Base-by-base conservation (phyloP, 2,113 vertebrate genomes). In the Rhea americana region DNA sequence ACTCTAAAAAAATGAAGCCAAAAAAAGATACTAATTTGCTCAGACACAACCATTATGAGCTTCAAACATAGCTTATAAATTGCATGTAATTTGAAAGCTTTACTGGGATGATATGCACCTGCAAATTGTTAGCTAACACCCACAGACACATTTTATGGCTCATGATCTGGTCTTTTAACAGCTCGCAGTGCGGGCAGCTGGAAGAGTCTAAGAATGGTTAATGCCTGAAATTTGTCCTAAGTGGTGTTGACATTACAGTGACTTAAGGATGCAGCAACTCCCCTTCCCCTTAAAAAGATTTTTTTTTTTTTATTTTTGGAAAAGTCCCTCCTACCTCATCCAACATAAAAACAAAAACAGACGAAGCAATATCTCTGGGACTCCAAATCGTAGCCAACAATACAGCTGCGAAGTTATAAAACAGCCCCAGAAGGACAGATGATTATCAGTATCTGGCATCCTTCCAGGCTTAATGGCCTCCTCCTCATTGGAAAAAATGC, bases 121-220 rank as follows among this genome's bases (percentile, higher is more conserved):
- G 97, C 91, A 97, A 95, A 97, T 96, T 97, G 96, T 97, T 98
- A 97, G 58, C 95, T 95, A 96, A 97, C 96, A 96, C 96, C 96
- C 95, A 94, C 78, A 75, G 91, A 95, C 94, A 96, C 81, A 83
- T 97, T 98, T 98, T 97, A 98, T 91, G 71, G 87, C 67, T 96
- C 80, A 89, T 68, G 61, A 48, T 89, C 72, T 66, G 67, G 75
- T 77, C 79, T 88, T 93, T 82, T 94, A 95, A 94, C 87, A 96
- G 79, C 67, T 95, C 89, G 80, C 85, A 93, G 63, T 91, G 74
- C 47, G 87, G 94, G 94, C 97, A 97, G 93, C 95, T 98, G 96
- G 89, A 95, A 77, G 43, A 95, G 78, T 81, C 95, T 93, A 94
- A 77, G 90, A 93, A 94, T 87, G 91, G 79, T 62, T 71, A 97